phyloP scores from a whole-genome alignment of 1,140 invertebrate species.

The Camponotus pennsylvanicus region DNA sequence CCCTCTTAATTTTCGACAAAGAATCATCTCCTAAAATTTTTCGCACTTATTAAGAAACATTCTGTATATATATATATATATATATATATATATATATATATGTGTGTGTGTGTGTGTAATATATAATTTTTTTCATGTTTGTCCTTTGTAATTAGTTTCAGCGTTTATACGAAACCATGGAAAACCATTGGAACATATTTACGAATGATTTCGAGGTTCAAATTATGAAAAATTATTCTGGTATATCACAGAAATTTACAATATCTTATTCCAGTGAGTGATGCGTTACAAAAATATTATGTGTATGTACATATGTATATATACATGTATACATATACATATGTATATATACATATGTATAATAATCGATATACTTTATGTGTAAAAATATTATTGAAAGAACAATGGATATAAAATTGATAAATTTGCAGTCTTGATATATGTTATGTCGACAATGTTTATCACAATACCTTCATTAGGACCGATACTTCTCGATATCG shows the following conservation, averaged over 20 bases:
- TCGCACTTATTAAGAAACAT: no score
- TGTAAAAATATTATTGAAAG: neutral
- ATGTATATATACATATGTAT: no score
- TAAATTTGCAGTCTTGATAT: slow-evolving; percentile 20
- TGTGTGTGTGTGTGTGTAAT: no score
- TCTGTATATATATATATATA: no score
- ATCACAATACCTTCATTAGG: slow-evolving; percentile 14
- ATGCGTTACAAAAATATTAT: neutral
- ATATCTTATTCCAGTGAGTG: slow-evolving; percentile 9
- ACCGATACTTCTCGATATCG: slow-evolving; percentile 25
- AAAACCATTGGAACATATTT: slow-evolving; percentile 41
- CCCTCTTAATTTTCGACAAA: no score
- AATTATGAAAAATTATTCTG: slow-evolving; percentile 29
- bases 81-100: no score
- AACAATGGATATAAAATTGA: neutral
- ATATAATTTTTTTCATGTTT: neutral
- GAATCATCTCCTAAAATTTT: no score
- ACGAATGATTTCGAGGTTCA: neutral
- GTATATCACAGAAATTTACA: neutral
- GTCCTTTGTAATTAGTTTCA: slow-evolving; percentile 10
- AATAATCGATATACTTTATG: neutral
- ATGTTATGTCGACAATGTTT: slow-evolving; percentile 3
- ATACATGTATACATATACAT: no score
- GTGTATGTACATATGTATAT: no score
- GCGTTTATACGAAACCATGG: slow-evolving; percentile 32